Conservation (phyloP, 2,888 invertebrate species). For the Diabrotica balteata region DNA sequence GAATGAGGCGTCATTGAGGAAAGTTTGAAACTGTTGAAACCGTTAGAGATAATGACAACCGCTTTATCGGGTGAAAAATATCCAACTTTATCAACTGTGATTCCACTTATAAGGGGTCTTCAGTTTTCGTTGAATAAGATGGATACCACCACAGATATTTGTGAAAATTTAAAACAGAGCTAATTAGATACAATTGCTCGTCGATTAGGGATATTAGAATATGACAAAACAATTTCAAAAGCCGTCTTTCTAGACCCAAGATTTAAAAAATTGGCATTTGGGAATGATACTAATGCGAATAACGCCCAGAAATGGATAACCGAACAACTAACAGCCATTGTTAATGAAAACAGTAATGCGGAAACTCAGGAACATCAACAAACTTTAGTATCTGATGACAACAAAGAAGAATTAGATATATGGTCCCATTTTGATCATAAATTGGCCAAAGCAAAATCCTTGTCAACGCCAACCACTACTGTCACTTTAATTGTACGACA, state of each 20-base stretch:
- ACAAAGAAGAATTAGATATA: background rate
- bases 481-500: conserved; percentile 10
- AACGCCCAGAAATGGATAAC: conserved; percentile 35
- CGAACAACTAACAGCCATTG: conserved; percentile 25
- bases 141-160: background rate
- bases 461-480: conserved; percentile 24
- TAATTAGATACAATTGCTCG: background rate
- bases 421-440: conserved; percentile 32
- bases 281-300: conserved; percentile 31
- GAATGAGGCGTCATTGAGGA: background rate
- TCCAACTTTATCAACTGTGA: background rate
- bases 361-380: no score
- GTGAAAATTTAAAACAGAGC: background rate
- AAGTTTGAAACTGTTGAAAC: background rate
- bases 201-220: background rate
- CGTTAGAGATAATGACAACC: background rate
- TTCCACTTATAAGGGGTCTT: background rate
- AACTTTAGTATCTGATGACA: no score
- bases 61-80: background rate
- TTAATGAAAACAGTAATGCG: no score
- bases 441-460: conserved; percentile 17
- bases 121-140: background rate
- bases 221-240: conserved; percentile 32
- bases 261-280: conserved; percentile 40
- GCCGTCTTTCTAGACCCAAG: conserved; percentile 41